Evolutionary conservation across 1,140 invertebrate species (phyloP), one percentile per base, ranked within the genome.

Genomic region (Oreohelix idahoensis): DNA sequence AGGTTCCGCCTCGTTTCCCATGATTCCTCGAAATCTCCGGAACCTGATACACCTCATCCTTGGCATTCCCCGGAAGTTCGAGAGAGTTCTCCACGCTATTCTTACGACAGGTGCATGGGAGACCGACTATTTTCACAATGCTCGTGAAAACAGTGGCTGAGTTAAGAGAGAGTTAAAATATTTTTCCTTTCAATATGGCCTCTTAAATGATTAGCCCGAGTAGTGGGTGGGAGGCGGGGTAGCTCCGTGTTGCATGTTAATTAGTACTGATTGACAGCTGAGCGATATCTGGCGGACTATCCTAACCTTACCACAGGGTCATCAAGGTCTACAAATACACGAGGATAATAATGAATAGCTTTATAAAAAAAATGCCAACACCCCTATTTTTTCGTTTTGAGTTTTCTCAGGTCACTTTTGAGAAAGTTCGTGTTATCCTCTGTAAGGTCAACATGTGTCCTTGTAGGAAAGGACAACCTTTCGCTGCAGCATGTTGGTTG

Each of bases 81-180:
- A 10, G 38, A 76, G 74, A 17, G 23, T 76, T 49, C 71, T 76
- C 17, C 17, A 53, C 36, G 53, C 77, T 66, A 63, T 79, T 63
- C 38, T 13, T 26, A 66, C 51, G 77, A 36, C 35, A 66, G 77
- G 51, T 58, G 39, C 20, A 36, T 49, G 77, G 51, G 51, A 63
- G 51, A 53, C 39, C 51, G 53, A 66, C 77, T 79, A 66, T 79
- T 79, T 79, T 79, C 74, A 49, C 74, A 76, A 79, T 63, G 38
- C 53, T 66, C 20, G 20, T 58, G 35, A 32, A 63, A 79, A 79
- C 77, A 63, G 77, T 35, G 32, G 15, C 0, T 29, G 49, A 29
- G 49, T 77, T 10, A 39, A 36, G 53, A n/a, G 29, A 63, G 35
- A 13, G 5, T 20, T 8, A 4, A 23, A 39, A 36, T 66, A 42